Evolutionary conservation across 2,113 vertebrate species (phyloP), one percentile per base, ranked within the genome.

Genomic region (Todiramphus chloris): DNA sequence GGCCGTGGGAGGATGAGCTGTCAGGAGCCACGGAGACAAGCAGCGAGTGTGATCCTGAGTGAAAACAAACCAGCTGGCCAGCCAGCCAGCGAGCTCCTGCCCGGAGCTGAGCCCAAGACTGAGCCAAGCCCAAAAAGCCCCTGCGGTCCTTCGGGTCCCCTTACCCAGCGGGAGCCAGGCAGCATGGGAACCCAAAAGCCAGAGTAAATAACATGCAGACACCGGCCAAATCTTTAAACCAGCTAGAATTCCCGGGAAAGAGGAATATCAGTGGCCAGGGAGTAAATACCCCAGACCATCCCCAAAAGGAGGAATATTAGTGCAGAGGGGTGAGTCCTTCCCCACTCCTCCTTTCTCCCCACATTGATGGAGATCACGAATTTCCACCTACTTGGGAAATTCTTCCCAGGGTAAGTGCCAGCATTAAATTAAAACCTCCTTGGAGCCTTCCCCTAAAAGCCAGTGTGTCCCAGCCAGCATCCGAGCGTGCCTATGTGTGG

Each of bases 321-420:
- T 8, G 27, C 41, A 31, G 44, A 9, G 33, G 48, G 79, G n/a
- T 9, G 5, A 15, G 48, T 43, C 43, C 28, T 77, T 50, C 35
- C 59, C 75, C 1, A 3, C 72, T 86, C 55, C 46, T 90, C 19
- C 41, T 53, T 76, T 35, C 69, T 74, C 70, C 75, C 28, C 0
- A 1, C 41, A 41, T 35, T 68, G 76, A 50, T 30, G 56, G 51
- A 60, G 72, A 67, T 50, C 39, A 9, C 33, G 43, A 37, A 88
- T 97, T 96, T 89, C 79, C 70, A 94, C 50, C 87, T 92, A 46
- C 73, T 35, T 55, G 74, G 94, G 94, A 85, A 93, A 73, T 83
- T 89, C 86, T 92, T 95, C 94, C 83, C 95, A 94, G 77, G 48
- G 31, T 62, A 62, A 81, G 89, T 0, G 6, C 73, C 86, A 94